phyloP scores from a whole-genome alignment of 2,888 invertebrate genomes.

The Automeris io region DNA sequence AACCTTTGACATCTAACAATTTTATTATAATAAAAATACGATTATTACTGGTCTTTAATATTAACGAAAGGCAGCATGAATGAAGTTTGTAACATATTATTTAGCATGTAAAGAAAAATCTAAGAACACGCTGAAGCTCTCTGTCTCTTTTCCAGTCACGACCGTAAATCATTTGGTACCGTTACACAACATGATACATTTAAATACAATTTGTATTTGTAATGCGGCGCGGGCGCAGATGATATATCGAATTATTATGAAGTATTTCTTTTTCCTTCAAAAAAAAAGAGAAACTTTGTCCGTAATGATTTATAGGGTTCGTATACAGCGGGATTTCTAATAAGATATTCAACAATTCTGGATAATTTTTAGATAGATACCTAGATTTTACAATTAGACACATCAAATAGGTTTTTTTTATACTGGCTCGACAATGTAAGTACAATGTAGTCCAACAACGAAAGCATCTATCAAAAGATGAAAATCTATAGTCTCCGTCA shows the following conservation, averaged over 20 bases:
- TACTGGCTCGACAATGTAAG: no score
- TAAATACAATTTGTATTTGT: conserved; percentile 42
- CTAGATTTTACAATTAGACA: no score
- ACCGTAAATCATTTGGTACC: conserved; percentile 35
- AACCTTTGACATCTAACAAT: no score
- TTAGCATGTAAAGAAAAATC: not conserved
- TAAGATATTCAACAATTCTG: not conserved
- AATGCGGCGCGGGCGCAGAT: conserved; percentile 28
- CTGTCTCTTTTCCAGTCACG: conserved; percentile 17
- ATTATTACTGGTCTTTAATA: no score
- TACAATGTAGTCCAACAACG: no score
- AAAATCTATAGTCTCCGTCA: no score
- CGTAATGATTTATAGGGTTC: conserved; percentile 2
- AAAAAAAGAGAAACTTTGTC: conserved; percentile 1
- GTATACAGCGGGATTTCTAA: not conserved
- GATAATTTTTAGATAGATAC: no score
- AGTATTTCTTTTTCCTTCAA: conserved; percentile 15
- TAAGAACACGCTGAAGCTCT: not conserved
- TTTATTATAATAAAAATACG: no score
- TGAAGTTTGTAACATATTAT: no score
- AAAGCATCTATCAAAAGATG: no score
- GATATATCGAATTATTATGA: conserved; percentile 33
- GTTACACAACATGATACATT: conserved; percentile 43
- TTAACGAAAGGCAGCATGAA: no score
- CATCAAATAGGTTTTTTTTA: no score